These are phyloP conservation scores for Halcyon chelicuti DNA, from an alignment of 2,797 vertebrate species.

Conservation along the genomic window DNA sequence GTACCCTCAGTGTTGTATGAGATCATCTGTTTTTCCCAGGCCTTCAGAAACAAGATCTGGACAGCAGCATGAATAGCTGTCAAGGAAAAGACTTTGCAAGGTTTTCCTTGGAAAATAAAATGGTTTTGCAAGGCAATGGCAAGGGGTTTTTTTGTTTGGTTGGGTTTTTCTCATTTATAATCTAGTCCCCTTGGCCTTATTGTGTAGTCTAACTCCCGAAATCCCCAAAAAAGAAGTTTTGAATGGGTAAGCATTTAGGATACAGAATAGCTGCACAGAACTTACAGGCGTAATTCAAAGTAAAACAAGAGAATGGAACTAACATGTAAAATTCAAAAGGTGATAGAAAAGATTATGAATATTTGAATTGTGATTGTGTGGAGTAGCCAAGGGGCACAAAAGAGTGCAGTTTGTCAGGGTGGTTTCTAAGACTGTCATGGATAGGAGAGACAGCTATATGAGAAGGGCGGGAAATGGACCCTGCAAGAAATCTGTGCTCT, in stretches of 20 bases:
- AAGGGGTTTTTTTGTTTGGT: background rate
- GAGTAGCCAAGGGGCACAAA: background rate
- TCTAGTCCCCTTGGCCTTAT: background rate
- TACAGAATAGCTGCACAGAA: background rate
- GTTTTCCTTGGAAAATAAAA: background rate
- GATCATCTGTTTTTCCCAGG: background rate
- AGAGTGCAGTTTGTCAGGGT: background rate
- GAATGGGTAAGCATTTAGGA: background rate
- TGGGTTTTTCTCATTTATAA: background rate
- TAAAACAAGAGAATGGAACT: background rate
- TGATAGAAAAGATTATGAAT: background rate
- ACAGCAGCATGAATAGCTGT: background rate
- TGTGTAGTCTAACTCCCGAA: background rate
- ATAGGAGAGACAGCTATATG: background rate
- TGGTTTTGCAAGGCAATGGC: background rate
- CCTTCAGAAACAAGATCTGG: background rate
- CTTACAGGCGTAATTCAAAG: background rate
- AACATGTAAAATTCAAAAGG: background rate
- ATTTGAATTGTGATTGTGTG: background rate
- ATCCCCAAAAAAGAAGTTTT: background rate
- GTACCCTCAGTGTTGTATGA: background rate
- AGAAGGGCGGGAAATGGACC: background rate
- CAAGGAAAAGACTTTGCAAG: background rate
- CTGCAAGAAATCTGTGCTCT: too few relatives aligned
- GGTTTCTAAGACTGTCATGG: background rate